A percentile compares a stretch with the other conserved stretches of the same genome.
Conservation (phyloP, 2,888 invertebrate genomes). For the Apoderus coryli region DNA sequence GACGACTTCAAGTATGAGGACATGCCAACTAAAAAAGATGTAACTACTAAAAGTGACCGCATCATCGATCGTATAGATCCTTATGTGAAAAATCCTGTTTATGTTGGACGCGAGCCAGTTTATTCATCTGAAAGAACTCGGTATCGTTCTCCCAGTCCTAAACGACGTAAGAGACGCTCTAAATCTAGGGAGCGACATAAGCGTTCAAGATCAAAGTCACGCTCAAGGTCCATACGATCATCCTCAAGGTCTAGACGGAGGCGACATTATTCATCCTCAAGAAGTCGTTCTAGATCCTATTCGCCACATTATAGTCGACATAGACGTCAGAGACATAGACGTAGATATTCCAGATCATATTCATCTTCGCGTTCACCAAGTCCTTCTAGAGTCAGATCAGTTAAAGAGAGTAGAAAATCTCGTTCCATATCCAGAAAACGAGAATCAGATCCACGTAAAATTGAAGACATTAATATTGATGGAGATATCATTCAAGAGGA, state of each 20-base stretch:
- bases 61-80: slow-evolving; percentile 25
- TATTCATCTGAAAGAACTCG: slow-evolving; percentile 15
- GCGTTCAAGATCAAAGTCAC: slow-evolving; percentile 19
- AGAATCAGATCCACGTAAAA: slow-evolving; percentile 9
- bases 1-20: slow-evolving; percentile 13
- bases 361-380: slow-evolving; percentile 1
- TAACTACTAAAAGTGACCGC: slow-evolving; percentile 14
- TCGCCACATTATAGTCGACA: slow-evolving; percentile 18
- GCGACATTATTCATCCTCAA: slow-evolving; percentile 8
- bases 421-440: slow-evolving; percentile 6
- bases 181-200: no score
- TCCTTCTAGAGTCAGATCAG: slow-evolving; percentile 5
- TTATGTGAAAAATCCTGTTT: slow-evolving; percentile 27
- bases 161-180: slow-evolving; percentile 16
- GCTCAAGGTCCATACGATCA: slow-evolving; percentile 15
- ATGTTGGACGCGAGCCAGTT: slow-evolving; percentile 22
- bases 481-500: slow-evolving; percentile 16
- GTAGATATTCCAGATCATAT: slow-evolving; percentile 10
- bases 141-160: slow-evolving; percentile 17
- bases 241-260: slow-evolving; percentile 10
- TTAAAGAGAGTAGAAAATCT: slow-evolving; percentile 10
- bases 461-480: slow-evolving; percentile 12
- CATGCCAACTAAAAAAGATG: slow-evolving; percentile 12
- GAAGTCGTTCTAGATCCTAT: slow-evolving; percentile 16
- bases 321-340: slow-evolving; percentile 15